Evolutionary conservation across 2,797 vertebrate species (phyloP).

Genomic region (Myripristis jacobus): DNA sequence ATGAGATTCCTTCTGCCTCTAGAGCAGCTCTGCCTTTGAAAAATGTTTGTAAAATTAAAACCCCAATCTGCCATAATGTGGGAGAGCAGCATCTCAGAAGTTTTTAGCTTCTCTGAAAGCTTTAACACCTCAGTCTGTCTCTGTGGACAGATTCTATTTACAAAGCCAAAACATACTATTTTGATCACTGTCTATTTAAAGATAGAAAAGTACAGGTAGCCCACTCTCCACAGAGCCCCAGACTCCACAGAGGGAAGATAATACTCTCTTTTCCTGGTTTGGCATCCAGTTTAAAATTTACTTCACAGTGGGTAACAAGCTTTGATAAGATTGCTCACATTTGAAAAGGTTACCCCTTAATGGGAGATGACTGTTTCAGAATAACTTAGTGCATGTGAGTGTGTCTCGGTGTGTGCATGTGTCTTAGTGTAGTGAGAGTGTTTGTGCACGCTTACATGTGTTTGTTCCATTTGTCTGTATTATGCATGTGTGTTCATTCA

Average conservation of each 20-base stretch:
- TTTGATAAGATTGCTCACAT: slow-evolving; percentile 3
- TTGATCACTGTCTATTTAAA: slow-evolving; percentile 15
- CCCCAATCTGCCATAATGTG: slow-evolving; percentile 11
- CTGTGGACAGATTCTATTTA: slow-evolving; percentile 10
- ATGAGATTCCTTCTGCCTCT: background rate
- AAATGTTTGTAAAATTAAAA: slow-evolving; percentile 16
- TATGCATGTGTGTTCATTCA: background rate
- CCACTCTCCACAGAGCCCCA: background rate
- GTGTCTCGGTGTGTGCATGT: background rate
- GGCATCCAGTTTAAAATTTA: slow-evolving; percentile 17
- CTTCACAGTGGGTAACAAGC: slow-evolving; percentile 22
- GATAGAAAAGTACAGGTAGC: background rate
- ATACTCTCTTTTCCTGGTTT: background rate
- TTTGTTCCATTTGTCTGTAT: background rate
- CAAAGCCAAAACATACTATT: slow-evolving; percentile 8
- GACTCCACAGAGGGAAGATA: slow-evolving; percentile 12
- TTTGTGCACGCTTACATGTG: background rate
- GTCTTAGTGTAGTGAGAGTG: background rate
- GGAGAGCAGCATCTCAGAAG: slow-evolving; percentile 2
- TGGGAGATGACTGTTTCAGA: background rate
- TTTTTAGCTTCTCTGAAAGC: slow-evolving; percentile 7
- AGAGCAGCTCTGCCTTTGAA: no score
- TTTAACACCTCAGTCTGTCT: slow-evolving; percentile 5
- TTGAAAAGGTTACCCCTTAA: slow-evolving; percentile 18
- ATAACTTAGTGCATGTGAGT: background rate